These are phyloP conservation scores for Drosophila sturtevanti DNA, from an alignment of 1,140 invertebrate genomes.

Conservation along the genomic window DNA sequence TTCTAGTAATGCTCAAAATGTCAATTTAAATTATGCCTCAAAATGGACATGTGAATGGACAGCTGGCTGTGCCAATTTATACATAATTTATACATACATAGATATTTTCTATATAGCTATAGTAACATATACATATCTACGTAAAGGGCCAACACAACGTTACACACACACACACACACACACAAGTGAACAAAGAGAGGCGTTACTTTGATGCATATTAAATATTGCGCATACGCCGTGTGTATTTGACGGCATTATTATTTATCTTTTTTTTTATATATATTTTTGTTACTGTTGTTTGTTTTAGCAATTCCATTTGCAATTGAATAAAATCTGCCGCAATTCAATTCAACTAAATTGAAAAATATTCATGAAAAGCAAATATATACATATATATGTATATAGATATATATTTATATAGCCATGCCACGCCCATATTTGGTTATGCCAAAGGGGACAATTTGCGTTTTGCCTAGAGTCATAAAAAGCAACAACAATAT, in stretches of 20 bases:
- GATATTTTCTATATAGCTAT: too few species aligned
- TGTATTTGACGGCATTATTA: constrained; percentile 24
- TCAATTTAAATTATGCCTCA: constrained; percentile 68
- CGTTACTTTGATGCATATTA: constrained; percentile 8
- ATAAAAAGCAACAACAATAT: neutral
- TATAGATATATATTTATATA: constrained; percentile 8
- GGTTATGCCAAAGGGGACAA: constrained; percentile 24
- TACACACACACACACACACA: constrained; percentile 28
- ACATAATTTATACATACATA: too few species aligned
- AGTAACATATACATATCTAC: constrained; percentile 7
- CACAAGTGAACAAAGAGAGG: constrained; percentile 4
- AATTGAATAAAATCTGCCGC: constrained; percentile 34
- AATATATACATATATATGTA: constrained; percentile 12
- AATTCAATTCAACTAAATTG: constrained; percentile 45
- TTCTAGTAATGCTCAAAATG: constrained; percentile 49
- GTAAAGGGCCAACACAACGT: constrained; percentile 42
- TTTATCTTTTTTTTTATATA: too few species aligned
- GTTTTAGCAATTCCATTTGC: constrained; percentile 43
- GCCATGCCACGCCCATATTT: constrained; percentile 30
- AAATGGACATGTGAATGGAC: constrained; percentile 66
- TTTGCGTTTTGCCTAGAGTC: constrained; percentile 37
- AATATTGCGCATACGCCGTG: constrained; percentile 58
- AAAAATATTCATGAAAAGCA: constrained; percentile 22
- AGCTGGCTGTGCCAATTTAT: constrained; percentile 59
- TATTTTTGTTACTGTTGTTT: constrained; percentile 20